Base-by-base conservation (phyloP, 2,113 vertebrate species). In the Sphaerodactylus townsendi region DNA sequence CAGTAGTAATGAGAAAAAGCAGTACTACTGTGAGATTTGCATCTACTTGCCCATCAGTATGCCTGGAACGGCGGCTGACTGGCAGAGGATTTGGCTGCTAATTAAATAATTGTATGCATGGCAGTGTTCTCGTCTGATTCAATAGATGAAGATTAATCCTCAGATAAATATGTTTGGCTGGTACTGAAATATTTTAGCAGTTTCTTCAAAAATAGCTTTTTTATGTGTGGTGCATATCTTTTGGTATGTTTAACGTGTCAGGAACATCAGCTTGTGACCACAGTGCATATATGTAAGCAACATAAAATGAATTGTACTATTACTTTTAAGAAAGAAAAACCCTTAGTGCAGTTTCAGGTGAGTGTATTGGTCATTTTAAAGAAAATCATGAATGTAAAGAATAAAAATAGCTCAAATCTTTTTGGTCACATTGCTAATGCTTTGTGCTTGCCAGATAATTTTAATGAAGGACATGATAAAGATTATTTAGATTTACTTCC, bases 31-130 rank as follows among this genome's bases (percentile, higher is more conserved):
- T 96, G 97, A 97, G 96, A 97, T 97, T 97, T 96, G 96, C 96
- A 97, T 96, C 96, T 96, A 92, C 96, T 95, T 94, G 95, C 97
- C 96, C 97, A 98, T 98, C 98, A 97, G 96, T 96, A 96, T 96
- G 96, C 96, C 93, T 92, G 95, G 93, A 96, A 95, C 94, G 95
- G 94, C 95, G 96, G 96, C 96, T 97, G 96, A 96, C 97, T 96
- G 96, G 95, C 93, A 96, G 94, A 96, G 95, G 97, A 96, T 97
- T 96, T 95, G 95, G 96, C 95, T 96, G 96, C 96, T 99, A 99
- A 99, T 99, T 98, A 98, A 99, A 98, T 98, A 98, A 99, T 98
- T 97, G 97, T 98, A 99, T 99, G 98, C 98, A 96, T 97, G 96
- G 97, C 95, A 96, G 96, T 95, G 97, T 98, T 97, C 96, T 96